A percentile compares a stretch with the other conserved stretches of the same genome.
These are phyloP conservation scores for Druceiella hillmani DNA, from an alignment of 2,888 invertebrate species.

Conservation along the genomic window DNA sequence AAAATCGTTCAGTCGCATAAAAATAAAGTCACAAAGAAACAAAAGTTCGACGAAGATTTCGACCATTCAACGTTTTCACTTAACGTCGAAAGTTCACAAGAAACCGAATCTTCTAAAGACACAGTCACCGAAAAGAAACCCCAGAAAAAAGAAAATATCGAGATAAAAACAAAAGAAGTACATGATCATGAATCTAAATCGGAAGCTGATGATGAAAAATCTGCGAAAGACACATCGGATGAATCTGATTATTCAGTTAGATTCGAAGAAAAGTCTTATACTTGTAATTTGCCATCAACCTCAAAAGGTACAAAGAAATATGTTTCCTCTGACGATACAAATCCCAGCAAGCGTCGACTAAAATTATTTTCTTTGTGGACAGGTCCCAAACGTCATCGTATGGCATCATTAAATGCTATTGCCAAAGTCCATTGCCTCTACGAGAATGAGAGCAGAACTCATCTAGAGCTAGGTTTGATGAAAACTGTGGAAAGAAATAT, in stretches of 20 bases:
- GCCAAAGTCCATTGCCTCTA: slow-evolving; percentile 89
- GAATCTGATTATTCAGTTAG: slow-evolving; percentile 24
- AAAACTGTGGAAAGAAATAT: slow-evolving; percentile 43
- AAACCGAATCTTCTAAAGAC: too few relatives aligned
- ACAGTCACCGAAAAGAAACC: slow-evolving; percentile 5
- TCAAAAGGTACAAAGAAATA: too few relatives aligned
- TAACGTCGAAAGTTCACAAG: too few relatives aligned
- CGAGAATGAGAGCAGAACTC: slow-evolving; percentile 78
- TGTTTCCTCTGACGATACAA: slow-evolving; percentile 38
- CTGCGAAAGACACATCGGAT: slow-evolving; percentile 20
- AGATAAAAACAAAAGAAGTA: background rate
- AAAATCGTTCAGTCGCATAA: too few relatives aligned
- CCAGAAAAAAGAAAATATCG: background rate
- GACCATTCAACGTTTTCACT: slow-evolving; percentile 42
- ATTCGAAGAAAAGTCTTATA: slow-evolving; percentile 17
- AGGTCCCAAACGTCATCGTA: slow-evolving; percentile 77
- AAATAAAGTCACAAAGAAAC: too few relatives aligned
- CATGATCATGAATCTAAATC: slow-evolving; percentile 8
- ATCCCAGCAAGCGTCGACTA: slow-evolving; percentile 48
- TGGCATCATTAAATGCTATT: slow-evolving; percentile 83
- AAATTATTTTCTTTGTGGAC: slow-evolving; percentile 66
- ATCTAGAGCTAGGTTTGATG: slow-evolving; percentile 56
- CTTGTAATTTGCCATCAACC: slow-evolving; percentile 11
- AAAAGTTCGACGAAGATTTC: slow-evolving; percentile 44
- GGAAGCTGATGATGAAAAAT: slow-evolving; percentile 13